A percentile compares a stretch with the other conserved stretches of the same genome.
These are phyloP conservation scores for Piscicola geometra DNA, from an alignment of 2,888 invertebrate genomes.

Conservation along the genomic window DNA sequence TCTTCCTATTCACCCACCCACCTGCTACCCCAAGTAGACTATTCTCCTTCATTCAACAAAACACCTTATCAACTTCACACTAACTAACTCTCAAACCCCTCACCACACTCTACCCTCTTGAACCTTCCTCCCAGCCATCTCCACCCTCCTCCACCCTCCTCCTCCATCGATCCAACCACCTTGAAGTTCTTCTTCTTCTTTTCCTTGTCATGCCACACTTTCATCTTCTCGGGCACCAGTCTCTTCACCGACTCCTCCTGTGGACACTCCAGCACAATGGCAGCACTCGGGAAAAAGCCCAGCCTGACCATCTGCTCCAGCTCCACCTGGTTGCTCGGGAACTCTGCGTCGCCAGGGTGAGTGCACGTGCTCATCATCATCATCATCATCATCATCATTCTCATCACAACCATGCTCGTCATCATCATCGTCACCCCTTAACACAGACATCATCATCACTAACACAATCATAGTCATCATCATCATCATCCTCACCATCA, in stretches of 20 bases:
- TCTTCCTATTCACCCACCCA: background rate
- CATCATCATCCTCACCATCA: no score
- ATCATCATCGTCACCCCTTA: no score
- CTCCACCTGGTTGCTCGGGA: constrained; percentile 54
- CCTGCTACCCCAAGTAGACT: no score
- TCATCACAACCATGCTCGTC: no score
- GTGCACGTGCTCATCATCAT: no score
- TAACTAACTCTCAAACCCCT: background rate
- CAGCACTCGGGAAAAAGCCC: constrained; percentile 54
- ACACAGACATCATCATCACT: background rate
- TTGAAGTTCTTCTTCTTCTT: constrained; percentile 48
- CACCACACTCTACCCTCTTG: background rate
- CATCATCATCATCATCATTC: no score
- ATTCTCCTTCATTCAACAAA: no score
- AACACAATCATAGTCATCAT: no score
- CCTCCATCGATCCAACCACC: background rate
- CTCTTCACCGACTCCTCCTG: constrained; percentile 52
- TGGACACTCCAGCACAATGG: constrained; percentile 50
- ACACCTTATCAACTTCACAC: no score
- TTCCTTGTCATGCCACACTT: constrained; percentile 52
- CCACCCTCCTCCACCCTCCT: background rate
- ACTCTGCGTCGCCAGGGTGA: no score
- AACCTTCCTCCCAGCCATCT: background rate
- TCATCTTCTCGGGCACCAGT: constrained; percentile 53
- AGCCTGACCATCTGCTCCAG: constrained; percentile 50